These are phyloP conservation scores for Xyrichtys novacula DNA, from an alignment of 2,797 vertebrate genomes.

Conservation along the genomic window DNA sequence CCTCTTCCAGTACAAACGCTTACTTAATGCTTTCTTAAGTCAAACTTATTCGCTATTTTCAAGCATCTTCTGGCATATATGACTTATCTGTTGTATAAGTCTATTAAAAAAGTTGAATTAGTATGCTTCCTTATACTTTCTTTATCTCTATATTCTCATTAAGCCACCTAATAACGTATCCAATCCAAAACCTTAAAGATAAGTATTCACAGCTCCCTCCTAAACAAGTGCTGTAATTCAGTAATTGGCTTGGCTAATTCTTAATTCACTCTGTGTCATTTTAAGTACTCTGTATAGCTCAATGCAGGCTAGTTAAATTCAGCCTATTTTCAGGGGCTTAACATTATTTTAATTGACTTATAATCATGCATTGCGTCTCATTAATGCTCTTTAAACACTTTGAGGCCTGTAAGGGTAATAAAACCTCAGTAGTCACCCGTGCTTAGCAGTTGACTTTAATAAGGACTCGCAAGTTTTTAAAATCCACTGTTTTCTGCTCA, in stretches of 20 bases:
- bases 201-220: constrained; percentile 30
- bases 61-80: constrained; percentile 1
- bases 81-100: background rate
- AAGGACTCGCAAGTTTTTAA: constrained; percentile 51
- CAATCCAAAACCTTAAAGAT: constrained; percentile 43
- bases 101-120: background rate
- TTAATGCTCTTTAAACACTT: constrained; percentile 58
- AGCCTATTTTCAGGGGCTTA: constrained; percentile 60
- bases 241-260: constrained; percentile 61
- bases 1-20: background rate
- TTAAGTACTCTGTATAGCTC: constrained; percentile 57
- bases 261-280: constrained; percentile 62
- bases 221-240: constrained; percentile 52
- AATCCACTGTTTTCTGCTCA: constrained; percentile 44
- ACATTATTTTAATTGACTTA: constrained; percentile 64
- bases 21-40: too few species aligned
- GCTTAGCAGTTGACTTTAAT: constrained; percentile 52
- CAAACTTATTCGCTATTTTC: too few species aligned
- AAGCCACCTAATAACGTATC: constrained; percentile 26
- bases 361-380: constrained; percentile 55
- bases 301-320: constrained; percentile 66
- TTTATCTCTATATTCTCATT: constrained; percentile 42
- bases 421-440: constrained; percentile 48
- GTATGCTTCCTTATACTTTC: constrained; percentile 12
- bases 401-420: constrained; percentile 51